Evolutionary conservation across 2,888 invertebrate genomes (phyloP), one percentile per base, ranked within the genome.

Genomic region (Sympetrum striolatum): DNA sequence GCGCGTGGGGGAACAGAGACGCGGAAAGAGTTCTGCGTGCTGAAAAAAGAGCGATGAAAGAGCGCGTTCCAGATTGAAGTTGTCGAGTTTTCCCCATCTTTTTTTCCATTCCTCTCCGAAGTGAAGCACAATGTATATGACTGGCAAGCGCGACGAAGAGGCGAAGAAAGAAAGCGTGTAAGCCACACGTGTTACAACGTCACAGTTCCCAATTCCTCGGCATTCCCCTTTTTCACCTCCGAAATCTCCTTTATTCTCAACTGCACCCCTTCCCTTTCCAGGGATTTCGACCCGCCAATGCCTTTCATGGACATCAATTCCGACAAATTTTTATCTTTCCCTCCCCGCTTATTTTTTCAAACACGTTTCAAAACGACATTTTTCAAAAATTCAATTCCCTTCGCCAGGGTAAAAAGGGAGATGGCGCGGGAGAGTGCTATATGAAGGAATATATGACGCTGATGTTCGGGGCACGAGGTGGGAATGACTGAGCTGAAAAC

Each of bases 331-430:
- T 86, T 86, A 86, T 86, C 64, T 60, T 86, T 64, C n/a, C 60
- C 35, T 86, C 60, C 86, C 60, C 60, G 37, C 12, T 37, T n/a
- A 73, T 73, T 86, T 86, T 86, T 86, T 37, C 35, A 37, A 86
- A 86, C 86, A 86, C 86, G 86, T 86, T 86, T 86, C 60, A 60
- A 86, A 64, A 64, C 37, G 86, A 39, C 64, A 86, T 86, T 86
- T 86, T 86, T 86, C 86, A 86, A 86, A 86, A 86, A 86, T 60
- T 86, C 86, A 86, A 86, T 86, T 86, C 86, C 60, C 35, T 86
- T 60, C 86, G 37, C 35, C 58, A 12, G 15, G 86, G 31, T 22
- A 80, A 39, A 37, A 39, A 37, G 60, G 35, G 81, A 60, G 82
- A 35, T 22, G 86, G 60, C 22, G 60, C n/a, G 64, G 31, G 60